Percentiles rank a stretch among this genome's conserved stretches.
Evolutionary conservation across 1,140 invertebrate genomes (phyloP).

Genomic region (Monochamus saltuarius): DNA sequence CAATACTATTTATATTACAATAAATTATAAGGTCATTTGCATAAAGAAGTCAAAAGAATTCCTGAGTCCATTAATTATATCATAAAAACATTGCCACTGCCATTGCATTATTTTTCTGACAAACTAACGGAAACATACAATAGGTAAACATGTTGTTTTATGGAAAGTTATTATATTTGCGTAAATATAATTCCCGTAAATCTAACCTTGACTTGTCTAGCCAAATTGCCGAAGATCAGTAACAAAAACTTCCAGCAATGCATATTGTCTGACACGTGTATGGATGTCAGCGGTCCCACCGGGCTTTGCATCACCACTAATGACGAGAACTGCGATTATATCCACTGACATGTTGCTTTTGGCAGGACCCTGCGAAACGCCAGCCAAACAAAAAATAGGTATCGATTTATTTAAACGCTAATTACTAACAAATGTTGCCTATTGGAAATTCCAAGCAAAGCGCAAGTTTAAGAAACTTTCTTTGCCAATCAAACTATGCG

Average conservation of each 20-base stretch:
- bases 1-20: too few species aligned
- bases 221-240: background rate
- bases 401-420: constrained; percentile 5
- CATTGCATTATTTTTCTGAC: too few species aligned
- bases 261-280: background rate
- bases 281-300: background rate
- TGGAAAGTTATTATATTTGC: background rate
- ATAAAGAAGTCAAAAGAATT: too few species aligned
- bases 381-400: constrained; percentile 11
- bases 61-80: too few species aligned
- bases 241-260: background rate
- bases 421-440: too few species aligned
- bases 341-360: constrained; percentile 5
- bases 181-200: background rate
- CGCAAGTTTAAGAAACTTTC: too few species aligned
- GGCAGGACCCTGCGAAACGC: background rate
- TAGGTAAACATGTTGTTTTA: too few species aligned
- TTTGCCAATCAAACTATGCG: too few species aligned
- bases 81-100: too few species aligned
- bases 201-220: background rate
- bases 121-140: too few species aligned
- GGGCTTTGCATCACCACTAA: background rate
- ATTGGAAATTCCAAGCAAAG: too few species aligned
- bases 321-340: constrained; percentile 1
- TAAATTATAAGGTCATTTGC: too few species aligned